phyloP scores from a whole-genome alignment of 1,140 invertebrate species.

The Metopolophium dirhodum region DNA sequence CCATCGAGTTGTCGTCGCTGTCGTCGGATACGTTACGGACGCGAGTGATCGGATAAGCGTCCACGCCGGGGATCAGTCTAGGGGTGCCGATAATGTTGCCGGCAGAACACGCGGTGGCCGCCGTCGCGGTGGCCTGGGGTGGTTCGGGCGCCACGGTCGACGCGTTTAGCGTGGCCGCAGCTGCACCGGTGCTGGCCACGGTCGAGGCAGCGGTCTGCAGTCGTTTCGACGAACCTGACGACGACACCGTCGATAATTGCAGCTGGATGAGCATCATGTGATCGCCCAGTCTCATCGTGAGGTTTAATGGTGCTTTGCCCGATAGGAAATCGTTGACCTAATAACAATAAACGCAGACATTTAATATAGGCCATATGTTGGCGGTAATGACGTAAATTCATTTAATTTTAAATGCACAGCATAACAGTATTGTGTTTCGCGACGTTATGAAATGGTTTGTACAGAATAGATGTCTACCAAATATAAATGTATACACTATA shows the following conservation, averaged over 20 bases:
- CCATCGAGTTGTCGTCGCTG: conserved; percentile 59
- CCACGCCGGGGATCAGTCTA: conserved; percentile 54
- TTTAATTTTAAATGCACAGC: background rate
- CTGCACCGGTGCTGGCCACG: conserved; percentile 15
- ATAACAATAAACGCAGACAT: conserved; percentile 42
- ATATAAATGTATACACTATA: background rate
- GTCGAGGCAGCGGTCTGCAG: conserved; percentile 32
- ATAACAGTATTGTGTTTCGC: background rate
- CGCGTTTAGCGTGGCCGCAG: conserved; percentile 60
- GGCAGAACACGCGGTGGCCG: conserved; percentile 60
- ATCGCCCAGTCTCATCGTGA: conserved; percentile 92
- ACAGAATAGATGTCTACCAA: background rate
- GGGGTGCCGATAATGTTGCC: conserved; percentile 57
- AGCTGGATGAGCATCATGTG: conserved; percentile 97
- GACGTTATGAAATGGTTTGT: background rate
- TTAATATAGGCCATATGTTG: background rate
- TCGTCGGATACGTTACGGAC: conserved; percentile 58
- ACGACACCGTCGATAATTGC: conserved; percentile 81
- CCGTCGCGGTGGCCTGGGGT: conserved; percentile 59
- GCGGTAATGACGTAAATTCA: background rate
- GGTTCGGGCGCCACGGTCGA: conserved; percentile 60
- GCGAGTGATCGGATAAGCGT: conserved; percentile 52
- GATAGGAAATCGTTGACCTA: conserved; percentile 92
- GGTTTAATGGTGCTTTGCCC: conserved; percentile 89
- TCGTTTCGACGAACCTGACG: conserved; percentile 35